Evolutionary conservation across 2,888 invertebrate species (phyloP), one percentile per base, ranked within the genome.

Genomic region (Salpingus planirostris): DNA sequence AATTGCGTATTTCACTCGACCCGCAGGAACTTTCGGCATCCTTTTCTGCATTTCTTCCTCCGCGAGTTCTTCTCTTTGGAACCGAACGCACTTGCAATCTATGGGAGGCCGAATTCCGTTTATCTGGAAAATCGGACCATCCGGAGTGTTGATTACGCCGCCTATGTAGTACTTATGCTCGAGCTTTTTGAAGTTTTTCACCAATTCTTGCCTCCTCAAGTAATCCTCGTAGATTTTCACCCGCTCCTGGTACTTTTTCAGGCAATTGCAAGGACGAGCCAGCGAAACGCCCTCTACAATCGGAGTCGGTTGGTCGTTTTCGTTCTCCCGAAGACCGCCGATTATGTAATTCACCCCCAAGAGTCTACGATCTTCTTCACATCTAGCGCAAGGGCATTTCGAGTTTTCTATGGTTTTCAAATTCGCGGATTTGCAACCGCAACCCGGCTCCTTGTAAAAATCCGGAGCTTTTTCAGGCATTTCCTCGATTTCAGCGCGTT

Each of bases 1-100:
- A 25, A 60, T 55, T 11, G 45, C 44, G 36, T 55, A 61, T 34
- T 57, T 54, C 15, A 49, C 44, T 22, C 55, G 41, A 7, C 57
- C 55, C 8, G 36, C 31, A 3, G 52, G 51, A 21, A 45, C 42
- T 5, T 45, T 36, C 2, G 57, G 60, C 47, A 57, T 49, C 14
- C 50, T 50, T 6, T 52, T 50, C 28, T 51, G 31, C 14, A 40
- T 33, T 27, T 46, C 42, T 31, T 52, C 50, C 36, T 51, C 47
- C 26, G 45, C 40, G 23, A 42, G 29, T 29, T 49, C 45, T 29
- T 44, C 23, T 11, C 27, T 25, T 6, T 37, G 31, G n/a, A 40
- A 29, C 31, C 42, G 33, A 2, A 42, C 47, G 29, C 55, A 54
- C 15, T 42, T 38, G 28, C 55, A 53, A 11, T 50, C 37, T n/a